Evolutionary conservation across 2,797 vertebrate species (phyloP).

Genomic region (Danio albolineatus): DNA sequence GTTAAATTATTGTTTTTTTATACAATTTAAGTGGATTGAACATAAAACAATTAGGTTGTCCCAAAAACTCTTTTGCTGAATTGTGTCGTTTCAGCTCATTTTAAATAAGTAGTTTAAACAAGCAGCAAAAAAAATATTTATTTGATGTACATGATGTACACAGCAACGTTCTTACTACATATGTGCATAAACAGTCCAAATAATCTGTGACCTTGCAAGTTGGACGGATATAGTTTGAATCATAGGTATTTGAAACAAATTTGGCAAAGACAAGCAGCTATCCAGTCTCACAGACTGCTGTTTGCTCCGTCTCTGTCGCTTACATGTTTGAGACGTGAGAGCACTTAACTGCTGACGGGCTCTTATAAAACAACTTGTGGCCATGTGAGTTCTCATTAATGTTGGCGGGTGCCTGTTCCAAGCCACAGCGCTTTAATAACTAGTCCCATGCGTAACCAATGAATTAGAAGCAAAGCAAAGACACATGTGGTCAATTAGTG

Average conservation of each 20-base stretch:
- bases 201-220: not conserved
- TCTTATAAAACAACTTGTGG: conserved; percentile 63
- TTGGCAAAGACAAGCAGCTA: conserved; percentile 61
- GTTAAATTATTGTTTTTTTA: no score
- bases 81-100: no score
- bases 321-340: conserved; percentile 39
- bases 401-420: conserved; percentile 52
- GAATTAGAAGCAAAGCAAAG: conserved; percentile 63
- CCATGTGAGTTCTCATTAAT: conserved; percentile 58
- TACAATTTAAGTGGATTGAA: no score
- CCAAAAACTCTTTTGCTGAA: no score
- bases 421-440: conserved; percentile 57
- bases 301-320: conserved; percentile 34
- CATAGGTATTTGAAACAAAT: not conserved
- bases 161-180: not conserved
- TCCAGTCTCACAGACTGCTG: conserved; percentile 30
- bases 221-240: not conserved
- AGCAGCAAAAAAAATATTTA: no score
- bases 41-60: no score
- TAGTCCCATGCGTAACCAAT: conserved; percentile 59
- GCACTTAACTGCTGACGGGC: conserved; percentile 50
- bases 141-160: no score
- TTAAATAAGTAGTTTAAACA: no score
- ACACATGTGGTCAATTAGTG: conserved; percentile 63
- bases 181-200: not conserved